phyloP scores from a whole-genome alignment of 1,140 invertebrate species.

The Zophobas morio region DNA sequence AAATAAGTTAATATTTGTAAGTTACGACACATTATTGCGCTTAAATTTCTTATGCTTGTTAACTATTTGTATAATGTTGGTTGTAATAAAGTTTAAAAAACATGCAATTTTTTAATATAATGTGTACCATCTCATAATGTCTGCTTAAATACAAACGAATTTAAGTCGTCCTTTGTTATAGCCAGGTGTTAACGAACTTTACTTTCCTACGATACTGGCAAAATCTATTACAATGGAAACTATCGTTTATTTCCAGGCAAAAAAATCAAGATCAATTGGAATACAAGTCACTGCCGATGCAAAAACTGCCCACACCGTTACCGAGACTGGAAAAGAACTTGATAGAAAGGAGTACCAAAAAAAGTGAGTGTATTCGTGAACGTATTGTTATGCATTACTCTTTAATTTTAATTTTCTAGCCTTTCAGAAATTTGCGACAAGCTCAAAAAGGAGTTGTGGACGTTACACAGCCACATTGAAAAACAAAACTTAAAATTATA shows the following conservation, averaged over 20 bases:
- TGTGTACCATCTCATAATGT: neutral
- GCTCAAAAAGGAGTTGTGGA: conserved; percentile 58
- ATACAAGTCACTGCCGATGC: conserved; percentile 58
- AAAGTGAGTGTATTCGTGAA: conserved; percentile 52
- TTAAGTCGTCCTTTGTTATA: neutral
- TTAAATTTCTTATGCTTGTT: conserved; percentile 31
- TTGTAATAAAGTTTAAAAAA: conserved; percentile 30
- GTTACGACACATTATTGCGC: conserved; percentile 21
- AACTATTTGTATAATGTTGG: conserved; percentile 37
- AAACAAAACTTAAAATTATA: conserved; percentile 57
- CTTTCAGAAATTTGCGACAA: conserved; percentile 58
- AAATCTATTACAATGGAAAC: too few relatives aligned
- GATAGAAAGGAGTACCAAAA: conserved; percentile 52
- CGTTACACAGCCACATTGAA: conserved; percentile 59
- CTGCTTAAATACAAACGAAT: neutral
- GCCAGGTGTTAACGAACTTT: too few relatives aligned
- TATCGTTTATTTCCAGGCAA: neutral
- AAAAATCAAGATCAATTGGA: conserved; percentile 55
- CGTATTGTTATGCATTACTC: neutral
- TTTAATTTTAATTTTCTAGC: conserved; percentile 50
- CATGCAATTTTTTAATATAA: neutral
- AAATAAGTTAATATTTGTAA: too few relatives aligned
- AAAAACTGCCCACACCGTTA: conserved; percentile 48
- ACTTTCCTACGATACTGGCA: too few relatives aligned
- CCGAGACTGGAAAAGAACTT: conserved; percentile 45